These are phyloP conservation scores for Macropis europaea DNA, from an alignment of 2,888 invertebrate species.

Conservation along the genomic window DNA sequence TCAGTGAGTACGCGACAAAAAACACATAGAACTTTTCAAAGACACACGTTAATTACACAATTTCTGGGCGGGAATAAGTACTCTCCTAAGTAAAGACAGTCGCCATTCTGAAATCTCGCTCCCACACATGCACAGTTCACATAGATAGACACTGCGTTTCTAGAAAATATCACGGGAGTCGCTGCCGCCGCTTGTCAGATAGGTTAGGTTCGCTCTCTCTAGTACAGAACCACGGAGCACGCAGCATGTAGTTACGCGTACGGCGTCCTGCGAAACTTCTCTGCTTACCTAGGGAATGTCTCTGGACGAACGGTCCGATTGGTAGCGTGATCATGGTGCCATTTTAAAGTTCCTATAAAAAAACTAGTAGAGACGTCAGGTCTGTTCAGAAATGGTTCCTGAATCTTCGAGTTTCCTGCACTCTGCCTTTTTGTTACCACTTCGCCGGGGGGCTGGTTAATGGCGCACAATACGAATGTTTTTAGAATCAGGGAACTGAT, in stretches of 20 bases:
- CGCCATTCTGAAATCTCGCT: slow-evolving; percentile 75
- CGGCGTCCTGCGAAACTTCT: not conserved
- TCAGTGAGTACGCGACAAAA: slow-evolving; percentile 66
- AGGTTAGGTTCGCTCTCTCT: slow-evolving; percentile 30
- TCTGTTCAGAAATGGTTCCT: too few relatives aligned
- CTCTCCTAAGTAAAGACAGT: slow-evolving; percentile 74
- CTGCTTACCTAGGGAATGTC: too few relatives aligned
- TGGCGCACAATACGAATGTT: too few relatives aligned
- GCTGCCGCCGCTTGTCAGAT: slow-evolving; percentile 20
- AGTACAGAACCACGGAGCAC: not conserved
- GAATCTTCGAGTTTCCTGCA: too few relatives aligned
- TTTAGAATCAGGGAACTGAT: too few relatives aligned
- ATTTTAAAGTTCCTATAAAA: too few relatives aligned
- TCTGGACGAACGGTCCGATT: too few relatives aligned
- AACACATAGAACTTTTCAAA: slow-evolving; percentile 67
- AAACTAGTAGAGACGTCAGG: too few relatives aligned
- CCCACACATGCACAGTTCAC: slow-evolving; percentile 50
- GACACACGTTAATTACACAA: slow-evolving; percentile 61
- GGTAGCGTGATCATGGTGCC: too few relatives aligned
- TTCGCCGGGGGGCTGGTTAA: too few relatives aligned
- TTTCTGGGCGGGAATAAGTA: slow-evolving; percentile 70
- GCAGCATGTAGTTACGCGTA: not conserved
- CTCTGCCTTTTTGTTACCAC: too few relatives aligned
- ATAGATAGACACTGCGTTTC: slow-evolving; percentile 49
- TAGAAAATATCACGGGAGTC: slow-evolving; percentile 41